phyloP scores from a whole-genome alignment of 1,140 invertebrate genomes.

The Cydia amplana region DNA sequence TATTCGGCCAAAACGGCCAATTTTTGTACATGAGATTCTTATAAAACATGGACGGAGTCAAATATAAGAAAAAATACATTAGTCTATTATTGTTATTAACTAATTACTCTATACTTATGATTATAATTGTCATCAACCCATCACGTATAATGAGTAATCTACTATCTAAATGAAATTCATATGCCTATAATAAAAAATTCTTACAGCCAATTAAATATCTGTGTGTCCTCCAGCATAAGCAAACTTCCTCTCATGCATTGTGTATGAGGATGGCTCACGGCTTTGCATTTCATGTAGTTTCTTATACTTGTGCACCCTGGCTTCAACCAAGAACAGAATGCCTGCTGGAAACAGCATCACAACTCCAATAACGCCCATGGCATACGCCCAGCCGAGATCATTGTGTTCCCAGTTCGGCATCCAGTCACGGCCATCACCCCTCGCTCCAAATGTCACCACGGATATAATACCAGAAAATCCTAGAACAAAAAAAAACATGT shows the following conservation, averaged over 20 bases:
- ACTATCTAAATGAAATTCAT: neutral
- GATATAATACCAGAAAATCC: conserved; percentile 87
- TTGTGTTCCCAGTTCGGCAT: conserved; percentile 98
- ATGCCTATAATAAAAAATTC: neutral
- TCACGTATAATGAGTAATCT: neutral
- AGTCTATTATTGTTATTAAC: neutral
- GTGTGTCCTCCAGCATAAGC: conserved; percentile 78
- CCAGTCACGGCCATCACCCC: conserved; percentile 95
- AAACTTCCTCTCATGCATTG: conserved; percentile 79
- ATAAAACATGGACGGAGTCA: conserved; percentile 24
- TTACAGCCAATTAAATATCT: conserved; percentile 74
- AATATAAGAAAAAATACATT: conserved; percentile 11
- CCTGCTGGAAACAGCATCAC: conserved; percentile 87
- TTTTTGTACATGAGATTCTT: conserved; percentile 20
- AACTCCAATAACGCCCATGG: conserved; percentile 89
- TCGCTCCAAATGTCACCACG: conserved; percentile 88
- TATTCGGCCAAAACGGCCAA: no score
- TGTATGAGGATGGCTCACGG: conserved; percentile 81
- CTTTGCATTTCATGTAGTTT: conserved; percentile 84
- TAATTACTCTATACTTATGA: conserved; percentile 11
- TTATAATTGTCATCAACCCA: neutral
- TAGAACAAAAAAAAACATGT: conserved; percentile 49
- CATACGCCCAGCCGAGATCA: conserved; percentile 97
- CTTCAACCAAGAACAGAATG: conserved; percentile 90
- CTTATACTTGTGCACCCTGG: conserved; percentile 86